Evolutionary conservation across 2,113 vertebrate genomes (phyloP), one percentile per base, ranked within the genome.

Genomic region (Entomyzon cyanotis): DNA sequence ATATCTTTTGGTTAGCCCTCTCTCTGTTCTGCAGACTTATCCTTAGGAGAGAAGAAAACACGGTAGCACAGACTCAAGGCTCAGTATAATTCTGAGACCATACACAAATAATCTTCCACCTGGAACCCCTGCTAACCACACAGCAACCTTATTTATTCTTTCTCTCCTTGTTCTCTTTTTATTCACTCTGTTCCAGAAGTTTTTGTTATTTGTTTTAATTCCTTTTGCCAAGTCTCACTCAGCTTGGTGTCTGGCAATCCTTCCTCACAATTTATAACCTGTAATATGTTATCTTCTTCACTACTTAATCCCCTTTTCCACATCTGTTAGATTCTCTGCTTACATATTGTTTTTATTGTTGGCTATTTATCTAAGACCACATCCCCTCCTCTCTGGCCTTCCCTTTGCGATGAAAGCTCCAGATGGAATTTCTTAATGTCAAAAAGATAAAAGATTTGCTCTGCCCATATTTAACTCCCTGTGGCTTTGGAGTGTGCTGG

Each of bases 181-280:
- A 86, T 92, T 89, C 77, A 84, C 74, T 87, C 75, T 89, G 76
- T 69, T 95, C 87, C 62, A 94, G 62, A 80, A 79, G 80, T 52
- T 92, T 92, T 60, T 68, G 60, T 89, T 88, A 86, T 59, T 79
- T 89, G 87, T 86, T 91, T 79, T 87, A 95, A 89, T 65, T 95
- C 59, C 46, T 74, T 93, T 94, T 93, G 94, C 93, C 87, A 96
- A 93, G 58, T 56, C 67, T 91, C 86, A 53, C 84, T 58, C 93
- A 87, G 81, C 93, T 84, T 93, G 95, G 77, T 50, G 91, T 84
- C 89, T 95, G 94, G 94, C 94, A 95, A 73, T 64, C 37, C 62
- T 84, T 86, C 49, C 69, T 92, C 69, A 81, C n/a, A 68, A 90
- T 93, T 87, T 94, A 79, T 82, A 93, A 95, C 87, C 52, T 91